Base-by-base conservation (phyloP, 2,113 vertebrate species). In the Gadus macrocephalus region DNA sequence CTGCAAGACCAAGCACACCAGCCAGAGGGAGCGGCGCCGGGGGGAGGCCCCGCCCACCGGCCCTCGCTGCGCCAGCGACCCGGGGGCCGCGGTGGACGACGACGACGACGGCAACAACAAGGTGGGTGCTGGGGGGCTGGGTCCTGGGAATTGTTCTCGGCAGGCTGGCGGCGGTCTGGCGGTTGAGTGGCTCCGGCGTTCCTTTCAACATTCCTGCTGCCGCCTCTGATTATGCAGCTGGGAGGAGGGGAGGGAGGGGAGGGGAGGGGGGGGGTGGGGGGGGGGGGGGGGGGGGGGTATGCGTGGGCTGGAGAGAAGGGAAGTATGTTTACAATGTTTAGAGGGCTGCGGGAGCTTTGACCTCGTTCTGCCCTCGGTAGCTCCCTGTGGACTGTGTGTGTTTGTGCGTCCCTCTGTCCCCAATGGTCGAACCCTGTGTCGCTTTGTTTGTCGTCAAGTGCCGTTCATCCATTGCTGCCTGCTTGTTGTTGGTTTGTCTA, bases 1-100 rank as follows among this genome's bases (percentile, higher is more conserved):
- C 87, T 99, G 95, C 90, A 99, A 99, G 92, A 99, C 96, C 92
- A 99, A 99, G 87, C 97, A 99, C 90, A 93, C 98, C 87, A 90
- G 93, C 81, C 93, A 93, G 77, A 92, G 93, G 85, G 96, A 96
- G 87, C 90, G 93, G 80, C 85, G 73, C 35, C 71, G 81, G 77
- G 88, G 84, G 60, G 89, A 89, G 78, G 82, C 76, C 38, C 7
- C 71, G 1, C 76, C 83, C 19, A 63, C 19, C 76, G 62, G 75
- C 70, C 88, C 67, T 68, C 83, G 25, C 0, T 67, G 79, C 14
- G 63, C 4, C 14, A 65, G 80, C 14, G 89, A 88, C 53, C 75
- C 62, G 67, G 84, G 77, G 79, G 53, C 80, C 42, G 81, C 82
- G 0, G 84, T 81, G 38, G 85, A 84, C 7, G 86, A 88, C 81